Conservation (phyloP, 2,888 invertebrate genomes). For the Apodemia duryi region DNA sequence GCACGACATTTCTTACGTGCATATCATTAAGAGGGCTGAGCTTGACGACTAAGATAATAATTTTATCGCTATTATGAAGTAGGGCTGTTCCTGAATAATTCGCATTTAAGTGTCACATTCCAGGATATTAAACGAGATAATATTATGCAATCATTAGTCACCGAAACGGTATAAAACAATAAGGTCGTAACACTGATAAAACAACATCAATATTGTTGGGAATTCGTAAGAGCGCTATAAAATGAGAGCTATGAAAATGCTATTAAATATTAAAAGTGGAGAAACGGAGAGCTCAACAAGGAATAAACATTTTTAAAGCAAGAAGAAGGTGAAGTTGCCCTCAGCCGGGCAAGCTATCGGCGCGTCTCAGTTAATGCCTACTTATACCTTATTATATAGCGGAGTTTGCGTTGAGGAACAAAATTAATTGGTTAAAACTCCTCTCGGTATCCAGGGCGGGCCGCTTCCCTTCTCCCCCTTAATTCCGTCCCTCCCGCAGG, state of each 20-base stretch:
- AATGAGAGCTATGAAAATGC: slow-evolving; percentile 76
- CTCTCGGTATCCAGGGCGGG: slow-evolving; percentile 79
- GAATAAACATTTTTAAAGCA: slow-evolving; percentile 77
- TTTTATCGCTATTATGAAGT: too few relatives aligned
- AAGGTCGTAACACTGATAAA: slow-evolving; percentile 44
- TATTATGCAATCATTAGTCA: slow-evolving; percentile 37
- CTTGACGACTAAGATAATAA: too few relatives aligned
- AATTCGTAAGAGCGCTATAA: slow-evolving; percentile 75
- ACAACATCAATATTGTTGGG: slow-evolving; percentile 65
- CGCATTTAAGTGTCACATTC: background rate
- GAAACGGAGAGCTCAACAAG: slow-evolving; percentile 79
- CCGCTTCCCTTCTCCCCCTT: slow-evolving; percentile 63
- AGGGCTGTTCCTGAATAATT: background rate
- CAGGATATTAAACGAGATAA: slow-evolving; percentile 21
- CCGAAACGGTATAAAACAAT: slow-evolving; percentile 48
- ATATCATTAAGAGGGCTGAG: too few relatives aligned
- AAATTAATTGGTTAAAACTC: slow-evolving; percentile 82
- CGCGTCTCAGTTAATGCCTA: slow-evolving; percentile 78
- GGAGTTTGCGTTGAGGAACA: slow-evolving; percentile 81
- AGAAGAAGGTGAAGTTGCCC: slow-evolving; percentile 58
- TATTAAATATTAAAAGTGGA: slow-evolving; percentile 80
- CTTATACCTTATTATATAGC: slow-evolving; percentile 80
- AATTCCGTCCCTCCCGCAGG: slow-evolving; percentile 59
- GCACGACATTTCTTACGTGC: too few relatives aligned
- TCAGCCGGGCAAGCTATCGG: slow-evolving; percentile 73